Evolutionary conservation across 2,113 vertebrate species (phyloP), one percentile per base, ranked within the genome.

Genomic region (Rhabdomys dilectus): DNA sequence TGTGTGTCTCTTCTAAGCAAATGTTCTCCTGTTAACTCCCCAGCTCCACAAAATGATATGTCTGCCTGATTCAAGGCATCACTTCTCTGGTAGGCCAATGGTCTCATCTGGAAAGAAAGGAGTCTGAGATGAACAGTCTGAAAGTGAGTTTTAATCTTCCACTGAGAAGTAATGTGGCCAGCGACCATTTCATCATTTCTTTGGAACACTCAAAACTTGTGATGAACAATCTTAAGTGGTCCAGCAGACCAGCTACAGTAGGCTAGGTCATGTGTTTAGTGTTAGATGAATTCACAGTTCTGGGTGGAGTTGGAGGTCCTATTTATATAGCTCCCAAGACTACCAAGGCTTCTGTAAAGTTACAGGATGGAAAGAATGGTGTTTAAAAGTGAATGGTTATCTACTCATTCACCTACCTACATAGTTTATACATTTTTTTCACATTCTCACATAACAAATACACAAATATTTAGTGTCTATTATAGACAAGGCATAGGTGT

Each of bases 1-100:
- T 68, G 12, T 68, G 19, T 96, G 91, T 92, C 34, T 87, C 60
- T 89, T 88, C 95, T 97, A 91, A 81, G 60, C 51, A 72, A 86
- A 66, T 19, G 15, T 7, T 96, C 17, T 48, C 24, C n/a, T n/a
- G 9, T 0, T 0, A 3, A 17, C 58, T 93, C 75, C 66, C 51
- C 26, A n/a, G 68, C 21, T 56, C 22, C 13, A 84, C 15, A 22
- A 56, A 91, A 53, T 60, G 42, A 68, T 39, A 9, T 29, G n/a
- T 19, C 31, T 92, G 34, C 48, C 85, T 91, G 56, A n/a, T 16
- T 48, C 5, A 58, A 78, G 56, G 42, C 29, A 0, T 56, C 36
- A 88, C 60, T 76, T 95, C 36, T 66, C 26, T 2, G 66, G 68
- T 45, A 70, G 39, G 51, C 24, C 53, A 82, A 62, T 45, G 29